A percentile compares a stretch with the other conserved stretches of the same genome.
These are phyloP conservation scores for Micromys minutus DNA, from an alignment of 2,113 vertebrate genomes.

Conservation along the genomic window DNA sequence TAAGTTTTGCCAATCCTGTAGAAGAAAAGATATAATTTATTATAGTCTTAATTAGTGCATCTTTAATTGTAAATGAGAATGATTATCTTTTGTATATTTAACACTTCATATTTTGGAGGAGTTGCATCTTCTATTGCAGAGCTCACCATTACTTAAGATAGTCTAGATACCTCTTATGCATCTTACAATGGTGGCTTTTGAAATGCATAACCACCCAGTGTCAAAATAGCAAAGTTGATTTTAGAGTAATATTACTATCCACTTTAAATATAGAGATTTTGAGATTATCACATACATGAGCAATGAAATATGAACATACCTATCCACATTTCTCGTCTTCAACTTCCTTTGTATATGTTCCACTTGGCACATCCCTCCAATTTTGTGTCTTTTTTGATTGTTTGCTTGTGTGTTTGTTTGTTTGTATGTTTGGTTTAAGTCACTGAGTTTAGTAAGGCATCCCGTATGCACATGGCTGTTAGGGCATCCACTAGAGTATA, in stretches of 20 bases:
- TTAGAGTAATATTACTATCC: neutral
- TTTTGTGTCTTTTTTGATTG: neutral
- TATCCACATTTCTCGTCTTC: neutral
- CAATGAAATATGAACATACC: neutral
- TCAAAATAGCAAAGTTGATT: neutral
- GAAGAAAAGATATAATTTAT: slow-evolving; percentile 13
- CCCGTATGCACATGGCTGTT: neutral
- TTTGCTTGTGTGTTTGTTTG: neutral
- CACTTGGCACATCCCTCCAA: neutral
- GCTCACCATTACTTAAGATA: neutral
- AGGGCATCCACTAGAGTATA: neutral
- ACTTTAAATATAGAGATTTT: neutral
- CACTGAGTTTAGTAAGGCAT: neutral
- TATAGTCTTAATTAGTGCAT: slow-evolving; percentile 22
- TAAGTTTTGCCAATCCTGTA: slow-evolving; percentile 7
- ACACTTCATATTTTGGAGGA: slow-evolving; percentile 11
- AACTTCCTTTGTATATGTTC: neutral
- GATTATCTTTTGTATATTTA: slow-evolving; percentile 15
- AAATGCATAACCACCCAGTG: neutral
- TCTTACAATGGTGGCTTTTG: neutral
- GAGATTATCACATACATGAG: neutral
- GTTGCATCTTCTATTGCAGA: neutral
- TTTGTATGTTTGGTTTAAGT: no score
- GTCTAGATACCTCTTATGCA: neutral
- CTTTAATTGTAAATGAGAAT: slow-evolving; percentile 27